Percentiles rank a stretch among this genome's conserved stretches.
These are phyloP conservation scores for Epinephelus moara DNA, from an alignment of 2,113 vertebrate species.

Conservation along the genomic window DNA sequence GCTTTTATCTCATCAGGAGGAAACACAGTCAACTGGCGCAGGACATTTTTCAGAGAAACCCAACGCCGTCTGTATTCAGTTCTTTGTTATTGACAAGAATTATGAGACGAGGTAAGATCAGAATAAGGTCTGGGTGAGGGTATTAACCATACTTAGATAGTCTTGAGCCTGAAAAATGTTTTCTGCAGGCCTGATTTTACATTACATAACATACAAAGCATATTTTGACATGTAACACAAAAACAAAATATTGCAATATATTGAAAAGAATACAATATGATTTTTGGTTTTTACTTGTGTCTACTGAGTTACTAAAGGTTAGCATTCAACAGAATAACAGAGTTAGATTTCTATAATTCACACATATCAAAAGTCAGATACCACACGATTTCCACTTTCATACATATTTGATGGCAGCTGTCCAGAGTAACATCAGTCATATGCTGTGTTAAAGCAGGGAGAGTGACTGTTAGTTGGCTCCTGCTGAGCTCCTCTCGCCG, in stretches of 20 bases:
- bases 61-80: slow-evolving; percentile 87
- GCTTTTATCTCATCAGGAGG: slow-evolving; percentile 36
- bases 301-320: neutral
- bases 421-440: slow-evolving; percentile 68
- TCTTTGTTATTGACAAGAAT: slow-evolving; percentile 88
- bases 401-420: slow-evolving; percentile 29
- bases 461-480: slow-evolving; percentile 73
- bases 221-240: neutral
- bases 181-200: neutral
- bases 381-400: neutral
- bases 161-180: neutral
- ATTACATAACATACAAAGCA: too few species aligned
- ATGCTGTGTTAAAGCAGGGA: slow-evolving; percentile 48
- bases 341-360: neutral
- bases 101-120: slow-evolving; percentile 87
- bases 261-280: too few species aligned
- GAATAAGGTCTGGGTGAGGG: neutral
- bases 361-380: neutral
- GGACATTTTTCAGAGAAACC: slow-evolving; percentile 51
- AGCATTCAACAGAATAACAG: neutral
- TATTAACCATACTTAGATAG: neutral
- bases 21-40: neutral
- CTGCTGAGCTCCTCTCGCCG: slow-evolving; percentile 68
- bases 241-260: neutral
- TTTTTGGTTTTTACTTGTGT: too few species aligned